These are phyloP conservation scores for Cerastis leucographa DNA, from an alignment of 2,888 invertebrate species.

Conservation along the genomic window DNA sequence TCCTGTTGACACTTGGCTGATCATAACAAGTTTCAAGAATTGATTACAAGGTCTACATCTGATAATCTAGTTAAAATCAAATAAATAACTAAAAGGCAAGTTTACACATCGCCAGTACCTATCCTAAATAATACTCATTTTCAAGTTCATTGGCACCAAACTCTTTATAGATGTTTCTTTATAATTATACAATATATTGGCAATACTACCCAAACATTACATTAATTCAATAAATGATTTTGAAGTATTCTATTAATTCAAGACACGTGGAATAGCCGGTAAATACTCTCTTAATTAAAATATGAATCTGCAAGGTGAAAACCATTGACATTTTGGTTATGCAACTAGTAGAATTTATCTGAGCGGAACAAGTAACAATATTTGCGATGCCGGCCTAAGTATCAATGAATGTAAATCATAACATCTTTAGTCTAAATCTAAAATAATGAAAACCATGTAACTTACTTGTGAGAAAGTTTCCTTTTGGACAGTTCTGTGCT, in stretches of 20 bases:
- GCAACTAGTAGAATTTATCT: constrained; percentile 77
- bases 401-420: constrained; percentile 22
- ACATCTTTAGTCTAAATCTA: constrained; percentile 13
- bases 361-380: constrained; percentile 19
- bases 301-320: constrained; percentile 75
- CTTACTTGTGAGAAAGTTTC: constrained; percentile 91
- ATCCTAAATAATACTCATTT: background rate
- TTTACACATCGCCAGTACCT: background rate
- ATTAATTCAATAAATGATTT: background rate
- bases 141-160: constrained; percentile 42
- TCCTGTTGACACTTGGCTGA: background rate
- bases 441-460: constrained; percentile 60
- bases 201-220: constrained; percentile 2
- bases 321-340: constrained; percentile 88
- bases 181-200: background rate
- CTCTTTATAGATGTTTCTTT: constrained; percentile 22
- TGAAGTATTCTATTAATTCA: constrained; percentile 14
- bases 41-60: background rate
- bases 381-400: background rate
- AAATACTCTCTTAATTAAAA: constrained; percentile 63
- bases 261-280: constrained; percentile 73
- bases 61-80: background rate
- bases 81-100: background rate
- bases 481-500: constrained; percentile 91
- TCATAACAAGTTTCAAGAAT: background rate